These are phyloP conservation scores for Xestia c-nigrum DNA, from an alignment of 2,888 invertebrate genomes.

Conservation along the genomic window DNA sequence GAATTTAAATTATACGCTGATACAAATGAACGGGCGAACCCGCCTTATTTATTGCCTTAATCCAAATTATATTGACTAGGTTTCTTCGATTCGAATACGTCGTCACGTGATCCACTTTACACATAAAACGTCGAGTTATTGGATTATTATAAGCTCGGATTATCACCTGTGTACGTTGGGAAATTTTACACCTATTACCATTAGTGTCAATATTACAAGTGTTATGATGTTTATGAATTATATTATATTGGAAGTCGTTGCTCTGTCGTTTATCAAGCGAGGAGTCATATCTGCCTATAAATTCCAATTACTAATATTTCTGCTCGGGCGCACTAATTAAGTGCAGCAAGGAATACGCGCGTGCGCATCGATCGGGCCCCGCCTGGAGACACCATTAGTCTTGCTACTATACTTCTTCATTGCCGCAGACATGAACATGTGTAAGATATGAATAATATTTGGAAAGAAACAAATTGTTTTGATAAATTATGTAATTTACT, in stretches of 20 bases:
- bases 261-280: conserved; percentile 75
- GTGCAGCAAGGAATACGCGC: conserved; percentile 84
- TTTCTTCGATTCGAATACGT: conserved; percentile 82
- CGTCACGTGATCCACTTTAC: conserved; percentile 81
- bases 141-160: conserved; percentile 60
- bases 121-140: conserved; percentile 59
- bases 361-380: conserved; percentile 82
- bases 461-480: conserved; percentile 4
- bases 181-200: conserved; percentile 57
- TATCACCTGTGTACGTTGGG: conserved; percentile 63
- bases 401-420: conserved; percentile 76
- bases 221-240: conserved; percentile 52
- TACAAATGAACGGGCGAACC: conserved; percentile 90
- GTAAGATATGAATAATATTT: conserved; percentile 54
- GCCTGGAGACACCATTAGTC: conserved; percentile 88
- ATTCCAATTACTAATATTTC: conserved; percentile 87
- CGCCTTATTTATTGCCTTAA: conserved; percentile 89
- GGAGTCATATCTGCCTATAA: conserved; percentile 78
- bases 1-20: conserved; percentile 90
- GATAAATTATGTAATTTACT: not conserved
- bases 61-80: conserved; percentile 89
- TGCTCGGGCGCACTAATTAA: conserved; percentile 86
- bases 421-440: conserved; percentile 63
- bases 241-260: conserved; percentile 68
- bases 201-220: conserved; percentile 58